Base-by-base conservation (phyloP, 2,797 vertebrate genomes). In the Cossypha heuglini region DNA sequence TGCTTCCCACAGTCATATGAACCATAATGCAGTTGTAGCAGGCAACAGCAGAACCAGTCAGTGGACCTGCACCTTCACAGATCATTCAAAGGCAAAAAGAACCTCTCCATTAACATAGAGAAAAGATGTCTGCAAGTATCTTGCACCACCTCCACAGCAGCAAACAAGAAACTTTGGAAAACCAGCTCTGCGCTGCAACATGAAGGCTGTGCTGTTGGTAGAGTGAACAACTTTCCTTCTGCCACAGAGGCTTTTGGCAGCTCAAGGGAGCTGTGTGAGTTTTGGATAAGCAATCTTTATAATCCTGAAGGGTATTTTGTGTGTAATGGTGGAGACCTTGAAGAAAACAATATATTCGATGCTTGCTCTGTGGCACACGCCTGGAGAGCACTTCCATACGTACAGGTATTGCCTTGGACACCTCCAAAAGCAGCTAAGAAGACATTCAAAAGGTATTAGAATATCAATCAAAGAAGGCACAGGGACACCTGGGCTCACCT, bases 21-120 rank as follows among this genome's bases (percentile, higher is more conserved):
- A 38, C 66, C 9, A 14, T 28, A 73, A 35, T 1, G 7, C 22
- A 48, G 40, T 45, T 4, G 0, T 20, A 4, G 0, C 3, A 5
- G 35, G 51, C 19, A 86, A 22, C 11, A 57, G 84, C 48, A 83
- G 71, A 37, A 22, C 9, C 20, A 33, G 37, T 25, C 62, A 38
- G 42, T n/a, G 57, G 77, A 73, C 52, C 14, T 67, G 61, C 57
- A 21, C 46, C 38, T 54, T n/a, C 21, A 16, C 43, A 51, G 18
- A 7, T 22, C 38, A 83, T 31, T 26, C 43, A 77, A 83, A 63
- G 45, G 18, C 58, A 72, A 48, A 81, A 85, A 19, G 11, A 52
- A 21, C 12, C 19, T 38, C 25, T 59, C 38, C 37, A 33, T 29
- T 38, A 71, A 21, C 11, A 51, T 1, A 61, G 40, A 43, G 43